Evolutionary conservation across 2,888 invertebrate species (phyloP).

Genomic region (Melanostoma mellinum): DNA sequence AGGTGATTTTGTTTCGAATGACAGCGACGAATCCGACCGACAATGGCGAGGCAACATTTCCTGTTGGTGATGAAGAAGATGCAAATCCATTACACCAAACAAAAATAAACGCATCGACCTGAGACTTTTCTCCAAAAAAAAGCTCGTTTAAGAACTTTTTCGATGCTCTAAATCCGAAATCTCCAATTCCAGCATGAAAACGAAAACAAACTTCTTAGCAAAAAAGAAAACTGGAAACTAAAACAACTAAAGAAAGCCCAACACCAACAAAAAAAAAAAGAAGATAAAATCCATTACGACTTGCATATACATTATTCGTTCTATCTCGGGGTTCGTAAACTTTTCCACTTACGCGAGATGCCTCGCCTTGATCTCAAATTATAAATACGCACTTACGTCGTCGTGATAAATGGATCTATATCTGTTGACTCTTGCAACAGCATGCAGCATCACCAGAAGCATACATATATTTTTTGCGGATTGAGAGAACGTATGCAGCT

Average conservation of each 20-base stretch:
- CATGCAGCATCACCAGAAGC: no score
- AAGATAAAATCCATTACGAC: slow-evolving; percentile 42
- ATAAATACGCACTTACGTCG: slow-evolving; percentile 68
- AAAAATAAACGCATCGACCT: slow-evolving; percentile 1
- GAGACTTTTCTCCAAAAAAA: no score
- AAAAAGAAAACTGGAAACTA: background rate
- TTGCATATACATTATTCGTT: slow-evolving; percentile 23
- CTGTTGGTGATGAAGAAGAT: background rate
- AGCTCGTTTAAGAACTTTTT: no score
- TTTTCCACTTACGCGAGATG: slow-evolving; percentile 62
- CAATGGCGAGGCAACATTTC: background rate
- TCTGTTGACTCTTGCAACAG: slow-evolving; percentile 25
- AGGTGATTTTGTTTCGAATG: slow-evolving; percentile 8
- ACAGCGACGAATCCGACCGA: background rate
- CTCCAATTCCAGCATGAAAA: slow-evolving; percentile 28
- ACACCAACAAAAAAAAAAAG: slow-evolving; percentile 2
- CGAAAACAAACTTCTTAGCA: slow-evolving; percentile 40
- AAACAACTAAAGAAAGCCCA: background rate
- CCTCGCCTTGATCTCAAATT: slow-evolving; percentile 72
- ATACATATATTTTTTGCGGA: slow-evolving; percentile 4
- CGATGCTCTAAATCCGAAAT: background rate
- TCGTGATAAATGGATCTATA: slow-evolving; percentile 34
- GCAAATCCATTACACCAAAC: background rate
- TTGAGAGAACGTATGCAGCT: slow-evolving; percentile 29
- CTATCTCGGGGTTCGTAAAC: slow-evolving; percentile 59